Conservation (phyloP, 1,140 invertebrate genomes). For the Palaemon carinicauda region DNA sequence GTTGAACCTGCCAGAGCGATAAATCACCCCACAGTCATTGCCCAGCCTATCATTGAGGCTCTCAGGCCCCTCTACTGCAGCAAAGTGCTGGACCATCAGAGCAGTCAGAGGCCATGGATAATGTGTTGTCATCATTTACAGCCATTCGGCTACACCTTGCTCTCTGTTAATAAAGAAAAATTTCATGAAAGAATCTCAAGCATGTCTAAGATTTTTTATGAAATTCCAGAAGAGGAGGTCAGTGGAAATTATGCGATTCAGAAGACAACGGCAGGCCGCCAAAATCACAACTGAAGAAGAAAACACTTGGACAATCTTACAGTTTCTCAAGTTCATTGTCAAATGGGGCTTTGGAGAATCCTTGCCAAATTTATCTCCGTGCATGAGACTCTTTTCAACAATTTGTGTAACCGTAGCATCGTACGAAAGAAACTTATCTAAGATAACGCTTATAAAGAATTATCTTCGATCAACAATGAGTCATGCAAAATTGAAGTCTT, state of each 20-base stretch:
- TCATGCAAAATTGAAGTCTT: not conserved
- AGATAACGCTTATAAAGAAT: not conserved
- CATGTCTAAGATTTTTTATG: not conserved
- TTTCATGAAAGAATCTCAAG: not conserved
- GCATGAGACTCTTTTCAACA: not conserved
- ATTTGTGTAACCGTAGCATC: not conserved
- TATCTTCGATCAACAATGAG: not conserved
- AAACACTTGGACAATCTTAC: not conserved
- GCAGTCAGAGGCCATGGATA: not conserved
- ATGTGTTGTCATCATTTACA: not conserved
- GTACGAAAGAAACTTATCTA: not conserved
- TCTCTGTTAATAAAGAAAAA: not conserved
- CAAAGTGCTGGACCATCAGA: too few relatives aligned
- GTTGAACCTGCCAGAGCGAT: too few relatives aligned
- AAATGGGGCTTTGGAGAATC: not conserved
- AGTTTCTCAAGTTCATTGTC: too few relatives aligned
- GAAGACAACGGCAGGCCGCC: not conserved
- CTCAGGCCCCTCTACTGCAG: too few relatives aligned
- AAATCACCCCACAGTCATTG: too few relatives aligned
- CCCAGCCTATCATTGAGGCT: too few relatives aligned
- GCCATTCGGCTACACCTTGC: not conserved
- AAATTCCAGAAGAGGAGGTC: not conserved
- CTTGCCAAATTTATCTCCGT: not conserved
- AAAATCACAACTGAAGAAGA: not conserved
- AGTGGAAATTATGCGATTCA: not conserved